These are phyloP conservation scores for Smittia aterrima DNA, from an alignment of 2,888 invertebrate genomes.

Conservation along the genomic window DNA sequence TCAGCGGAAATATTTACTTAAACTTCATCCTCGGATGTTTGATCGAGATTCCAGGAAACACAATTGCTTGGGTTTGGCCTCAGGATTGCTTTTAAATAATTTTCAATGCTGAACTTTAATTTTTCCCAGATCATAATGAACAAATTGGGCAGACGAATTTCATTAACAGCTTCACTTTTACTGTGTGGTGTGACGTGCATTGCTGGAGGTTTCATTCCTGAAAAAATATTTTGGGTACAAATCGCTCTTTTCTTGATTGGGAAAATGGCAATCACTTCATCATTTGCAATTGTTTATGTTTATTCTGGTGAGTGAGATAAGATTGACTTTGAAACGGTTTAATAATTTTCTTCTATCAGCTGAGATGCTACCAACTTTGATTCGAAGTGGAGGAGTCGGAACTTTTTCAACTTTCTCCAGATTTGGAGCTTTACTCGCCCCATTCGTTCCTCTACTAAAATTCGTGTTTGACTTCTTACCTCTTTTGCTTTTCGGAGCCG, in stretches of 20 bases:
- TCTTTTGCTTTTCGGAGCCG: constrained; percentile 57
- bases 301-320: constrained; percentile 54
- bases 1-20: constrained; percentile 66
- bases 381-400: constrained; percentile 62
- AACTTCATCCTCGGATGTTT: constrained; percentile 65
- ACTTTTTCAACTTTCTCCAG: constrained; percentile 60
- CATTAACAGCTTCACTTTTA: constrained; percentile 57
- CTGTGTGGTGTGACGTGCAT: constrained; percentile 59
- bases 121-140: constrained; percentile 54
- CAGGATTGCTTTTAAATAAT: neutral
- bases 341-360: constrained; percentile 45
- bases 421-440: constrained; percentile 61
- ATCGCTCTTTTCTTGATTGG: constrained; percentile 62
- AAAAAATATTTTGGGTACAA: constrained; percentile 57
- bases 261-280: constrained; percentile 63
- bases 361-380: constrained; percentile 55
- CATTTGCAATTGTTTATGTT: constrained; percentile 64
- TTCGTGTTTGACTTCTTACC: constrained; percentile 49
- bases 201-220: constrained; percentile 57
- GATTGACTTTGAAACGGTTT: constrained; percentile 19
- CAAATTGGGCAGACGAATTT: constrained; percentile 56
- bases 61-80: constrained; percentile 48
- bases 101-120: neutral
- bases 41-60: constrained; percentile 63
- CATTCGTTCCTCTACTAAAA: constrained; percentile 59